These are phyloP conservation scores for Danionella dracula DNA, from an alignment of 2,797 vertebrate species.

Conservation along the genomic window DNA sequence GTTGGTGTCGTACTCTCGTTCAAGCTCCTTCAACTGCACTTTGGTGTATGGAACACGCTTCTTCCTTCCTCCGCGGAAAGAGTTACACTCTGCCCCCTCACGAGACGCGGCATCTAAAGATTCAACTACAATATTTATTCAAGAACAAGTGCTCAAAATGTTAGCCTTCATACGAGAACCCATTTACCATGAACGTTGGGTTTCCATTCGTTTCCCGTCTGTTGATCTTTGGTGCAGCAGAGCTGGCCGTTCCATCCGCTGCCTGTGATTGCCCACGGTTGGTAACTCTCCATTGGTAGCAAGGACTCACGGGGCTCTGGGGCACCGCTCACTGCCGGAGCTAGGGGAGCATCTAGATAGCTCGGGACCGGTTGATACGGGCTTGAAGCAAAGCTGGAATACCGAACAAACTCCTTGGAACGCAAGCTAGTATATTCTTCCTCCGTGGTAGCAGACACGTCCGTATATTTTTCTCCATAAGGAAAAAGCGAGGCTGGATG, in stretches of 20 bases:
- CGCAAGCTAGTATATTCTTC: constrained; percentile 85
- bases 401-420: constrained; percentile 95
- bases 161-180: background rate
- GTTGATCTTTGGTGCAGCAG: constrained; percentile 92
- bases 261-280: constrained; percentile 88
- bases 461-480: constrained; percentile 89
- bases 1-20: constrained; percentile 96
- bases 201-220: constrained; percentile 90
- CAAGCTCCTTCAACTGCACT: constrained; percentile 96
- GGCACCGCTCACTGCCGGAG: constrained; percentile 83
- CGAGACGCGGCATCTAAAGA: constrained; percentile 59
- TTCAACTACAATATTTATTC: background rate
- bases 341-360: constrained; percentile 92
- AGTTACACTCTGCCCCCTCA: constrained; percentile 73
- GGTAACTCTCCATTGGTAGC: constrained; percentile 93
- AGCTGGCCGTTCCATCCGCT: constrained; percentile 95
- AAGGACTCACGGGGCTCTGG: constrained; percentile 86
- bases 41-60: constrained; percentile 98
- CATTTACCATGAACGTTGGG: constrained; percentile 84
- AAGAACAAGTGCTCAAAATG: too few species aligned
- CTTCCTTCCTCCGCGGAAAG: constrained; percentile 87
- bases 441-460: constrained; percentile 80
- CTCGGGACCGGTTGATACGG: constrained; percentile 92
- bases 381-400: constrained; percentile 87
- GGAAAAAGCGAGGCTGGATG: constrained; percentile 67